Evolutionary conservation across 2,113 vertebrate species (phyloP), one percentile per base, ranked within the genome.

Genomic region (Ramphastos sulfuratus): DNA sequence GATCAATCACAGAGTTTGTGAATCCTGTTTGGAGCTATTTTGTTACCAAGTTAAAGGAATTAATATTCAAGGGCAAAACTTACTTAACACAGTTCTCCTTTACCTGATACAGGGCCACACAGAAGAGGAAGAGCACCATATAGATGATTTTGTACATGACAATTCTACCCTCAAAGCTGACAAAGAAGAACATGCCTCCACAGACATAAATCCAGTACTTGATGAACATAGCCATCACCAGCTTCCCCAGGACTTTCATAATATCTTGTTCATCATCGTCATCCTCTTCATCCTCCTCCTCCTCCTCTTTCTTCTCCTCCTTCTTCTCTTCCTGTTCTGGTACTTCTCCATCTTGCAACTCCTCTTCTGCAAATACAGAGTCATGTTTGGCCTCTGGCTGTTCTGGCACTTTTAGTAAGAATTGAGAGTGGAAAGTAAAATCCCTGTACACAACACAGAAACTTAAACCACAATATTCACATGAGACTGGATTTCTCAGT

Each of bases 71-170:
- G 31, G 18, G 12, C 12, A 65, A 56, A 30, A 21, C 65, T 21
- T 35, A n/a, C 16, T 44, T 82, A 90, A 48, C 27, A 48, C 23
- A 64, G 71, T 78, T 85, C 64, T 93, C 7, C 42, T 87, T 50
- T 94, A 99, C 99, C 99, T 99, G 99, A 96, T 99, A 99, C n/a
- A 99, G 96, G 18, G 98, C 99, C 93, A 99, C 99, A 31, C 98
- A 99, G 97, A 98, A 99, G 67, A 99, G 98, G 95, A 99, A 99
- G 83, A 99, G 97, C 98, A 99, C 98, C 99, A 99, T 99, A 97
- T 99, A 99, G 98, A 99, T 98, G 97, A 99, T 99, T 98, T 99
- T 99, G 98, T 99, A 99, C 98, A 99, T 98, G 96, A 99, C 99
- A 21, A 99, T 99, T 91, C 97, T 98, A 66, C 99, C 99, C 96